These are phyloP conservation scores for Metalampra italica DNA, from an alignment of 2,888 invertebrate genomes.

Conservation along the genomic window DNA sequence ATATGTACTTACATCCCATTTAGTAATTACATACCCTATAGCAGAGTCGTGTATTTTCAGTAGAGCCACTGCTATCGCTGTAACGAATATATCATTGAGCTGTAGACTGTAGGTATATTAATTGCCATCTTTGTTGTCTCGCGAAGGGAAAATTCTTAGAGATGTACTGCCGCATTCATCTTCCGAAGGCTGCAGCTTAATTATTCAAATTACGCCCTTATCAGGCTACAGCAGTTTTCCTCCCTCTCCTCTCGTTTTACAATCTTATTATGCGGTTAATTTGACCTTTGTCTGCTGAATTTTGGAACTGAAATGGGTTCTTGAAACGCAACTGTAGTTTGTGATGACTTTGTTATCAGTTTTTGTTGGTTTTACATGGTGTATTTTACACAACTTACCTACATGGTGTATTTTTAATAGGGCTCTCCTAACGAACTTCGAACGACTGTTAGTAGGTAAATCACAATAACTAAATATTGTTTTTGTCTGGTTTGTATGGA, in stretches of 20 bases:
- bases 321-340: not conserved
- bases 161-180: constrained; percentile 50
- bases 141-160: not conserved
- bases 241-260: constrained; percentile 31
- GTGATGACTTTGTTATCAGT: not conserved
- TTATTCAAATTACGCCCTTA: constrained; percentile 71
- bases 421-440: no score
- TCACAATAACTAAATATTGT: no score
- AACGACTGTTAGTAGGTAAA: no score
- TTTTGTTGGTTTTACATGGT: not conserved
- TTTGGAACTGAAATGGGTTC: not conserved
- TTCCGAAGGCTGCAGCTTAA: constrained; percentile 55
- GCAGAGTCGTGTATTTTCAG: no score
- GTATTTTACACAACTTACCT: not conserved
- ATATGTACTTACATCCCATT: no score
- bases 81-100: not conserved
- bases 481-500: no score
- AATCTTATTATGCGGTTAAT: constrained; percentile 11
- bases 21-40: no score
- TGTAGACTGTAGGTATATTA: not conserved
- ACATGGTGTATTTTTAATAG: not conserved
- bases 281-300: not conserved
- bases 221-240: constrained; percentile 63
- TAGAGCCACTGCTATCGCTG: no score
- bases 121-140: constrained; percentile 4